These are phyloP conservation scores for Propithecus perrieri DNA, from an alignment of 2,797 vertebrate genomes.

Conservation along the genomic window DNA sequence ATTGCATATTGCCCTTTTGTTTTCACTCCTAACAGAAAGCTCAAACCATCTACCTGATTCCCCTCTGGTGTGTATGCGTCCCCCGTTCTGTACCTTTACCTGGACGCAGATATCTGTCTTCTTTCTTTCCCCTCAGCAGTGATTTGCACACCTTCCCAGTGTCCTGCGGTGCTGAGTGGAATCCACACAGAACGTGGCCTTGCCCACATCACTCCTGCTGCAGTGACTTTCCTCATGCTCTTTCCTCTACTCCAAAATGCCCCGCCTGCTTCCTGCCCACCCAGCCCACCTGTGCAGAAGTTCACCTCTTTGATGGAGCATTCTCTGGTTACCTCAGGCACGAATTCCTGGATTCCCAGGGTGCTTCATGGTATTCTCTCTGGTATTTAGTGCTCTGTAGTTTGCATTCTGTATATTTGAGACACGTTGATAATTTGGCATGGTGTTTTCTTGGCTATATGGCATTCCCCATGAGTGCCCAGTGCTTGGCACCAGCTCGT, in stretches of 20 bases:
- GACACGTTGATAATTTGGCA: not conserved
- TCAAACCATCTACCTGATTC: not conserved
- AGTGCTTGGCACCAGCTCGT: not conserved
- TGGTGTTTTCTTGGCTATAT: not conserved
- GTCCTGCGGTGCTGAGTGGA: not conserved
- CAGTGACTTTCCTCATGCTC: not conserved
- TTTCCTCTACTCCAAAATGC: not conserved
- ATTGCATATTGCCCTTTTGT: not conserved
- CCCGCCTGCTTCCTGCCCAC: not conserved
- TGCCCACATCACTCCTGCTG: not conserved
- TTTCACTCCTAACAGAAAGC: not conserved
- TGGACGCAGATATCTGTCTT: not conserved
- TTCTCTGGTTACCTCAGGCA: not conserved
- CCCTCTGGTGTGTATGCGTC: not conserved
- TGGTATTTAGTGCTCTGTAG: not conserved
- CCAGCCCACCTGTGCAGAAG: not conserved
- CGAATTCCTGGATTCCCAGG: not conserved
- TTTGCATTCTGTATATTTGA: not conserved
- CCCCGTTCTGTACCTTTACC: not conserved
- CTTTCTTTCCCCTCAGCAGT: not conserved
- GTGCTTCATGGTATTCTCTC: not conserved
- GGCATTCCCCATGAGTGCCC: not conserved
- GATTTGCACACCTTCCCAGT: not conserved
- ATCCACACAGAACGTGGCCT: no score
- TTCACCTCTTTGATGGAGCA: not conserved